Evolutionary conservation across 2,113 vertebrate genomes (phyloP).

Genomic region (Spea bombifrons): DNA sequence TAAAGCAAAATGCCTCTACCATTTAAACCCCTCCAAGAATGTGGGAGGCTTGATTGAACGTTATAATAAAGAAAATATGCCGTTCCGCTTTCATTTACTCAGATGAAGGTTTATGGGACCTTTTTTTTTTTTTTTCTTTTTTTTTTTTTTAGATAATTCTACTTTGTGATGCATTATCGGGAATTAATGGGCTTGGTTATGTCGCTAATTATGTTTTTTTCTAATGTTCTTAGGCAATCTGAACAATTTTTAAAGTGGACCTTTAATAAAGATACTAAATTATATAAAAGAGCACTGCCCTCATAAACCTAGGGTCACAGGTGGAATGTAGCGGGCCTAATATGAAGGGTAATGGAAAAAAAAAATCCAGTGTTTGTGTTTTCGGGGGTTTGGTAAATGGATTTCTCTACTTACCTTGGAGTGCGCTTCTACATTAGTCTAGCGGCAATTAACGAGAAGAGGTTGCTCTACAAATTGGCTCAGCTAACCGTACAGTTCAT

Average conservation of each 20-base stretch:
- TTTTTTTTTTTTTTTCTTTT: too few species aligned
- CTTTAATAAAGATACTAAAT: conserved; percentile 68
- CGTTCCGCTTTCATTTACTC: conserved; percentile 46
- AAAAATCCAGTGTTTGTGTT: conserved; percentile 80
- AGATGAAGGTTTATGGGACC: conserved; percentile 59
- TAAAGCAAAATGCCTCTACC: background rate
- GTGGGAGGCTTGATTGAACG: conserved; percentile 44
- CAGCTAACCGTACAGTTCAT: conserved; percentile 64
- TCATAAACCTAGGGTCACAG: conserved; percentile 71
- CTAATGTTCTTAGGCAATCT: conserved; percentile 63
- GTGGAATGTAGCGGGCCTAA: conserved; percentile 77
- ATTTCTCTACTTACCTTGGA: conserved; percentile 70
- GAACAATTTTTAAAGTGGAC: conserved; percentile 66
- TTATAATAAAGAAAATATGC: conserved; percentile 54
- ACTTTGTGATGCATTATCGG: conserved; percentile 63
- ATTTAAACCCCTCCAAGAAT: background rate
- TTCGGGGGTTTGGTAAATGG: conserved; percentile 82
- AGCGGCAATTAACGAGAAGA: conserved; percentile 80
- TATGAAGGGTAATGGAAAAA: conserved; percentile 82
- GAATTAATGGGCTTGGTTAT: conserved; percentile 70
- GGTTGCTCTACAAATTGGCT: conserved; percentile 78
- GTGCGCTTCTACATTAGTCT: conserved; percentile 70
- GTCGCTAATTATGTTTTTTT: conserved; percentile 61
- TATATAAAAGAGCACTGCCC: conserved; percentile 62
- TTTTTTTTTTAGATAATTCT: conserved; percentile 64